Conservation (phyloP, 2,113 vertebrate species). For the Barnardius zonarius region DNA sequence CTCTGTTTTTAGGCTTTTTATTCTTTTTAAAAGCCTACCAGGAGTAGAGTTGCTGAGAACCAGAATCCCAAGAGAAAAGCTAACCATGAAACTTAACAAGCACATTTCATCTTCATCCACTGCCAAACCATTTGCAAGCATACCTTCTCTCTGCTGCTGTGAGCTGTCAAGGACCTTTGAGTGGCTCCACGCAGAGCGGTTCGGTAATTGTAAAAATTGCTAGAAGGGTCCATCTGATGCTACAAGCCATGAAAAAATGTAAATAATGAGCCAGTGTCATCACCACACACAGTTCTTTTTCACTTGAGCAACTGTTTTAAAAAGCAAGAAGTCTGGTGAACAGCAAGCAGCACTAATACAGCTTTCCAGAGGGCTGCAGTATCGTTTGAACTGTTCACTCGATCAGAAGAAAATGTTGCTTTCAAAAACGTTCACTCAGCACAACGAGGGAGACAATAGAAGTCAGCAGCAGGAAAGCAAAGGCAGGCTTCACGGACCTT, state of each 20-base stretch:
- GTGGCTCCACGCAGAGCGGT: conserved; percentile 90
- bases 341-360: background rate
- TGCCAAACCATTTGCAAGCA: background rate
- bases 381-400: background rate
- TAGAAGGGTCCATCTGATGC: conserved; percentile 98
- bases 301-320: background rate
- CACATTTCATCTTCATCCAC: background rate
- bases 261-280: background rate
- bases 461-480: background rate
- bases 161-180: conserved; percentile 89
- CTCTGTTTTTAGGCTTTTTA: background rate
- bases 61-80: background rate
- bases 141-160: conserved; percentile 94
- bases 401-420: background rate
- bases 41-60: background rate
- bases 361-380: background rate
- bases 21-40: background rate
- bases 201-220: conserved; percentile 96
- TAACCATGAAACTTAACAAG: background rate
- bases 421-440: background rate
- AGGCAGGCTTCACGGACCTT: background rate
- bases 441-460: background rate
- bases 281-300: background rate
- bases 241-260: conserved; percentile 45
- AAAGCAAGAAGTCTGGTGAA: background rate